These are phyloP conservation scores for Hemiscyllium ocellatum DNA, from an alignment of 2,113 vertebrate genomes.

Conservation along the genomic window DNA sequence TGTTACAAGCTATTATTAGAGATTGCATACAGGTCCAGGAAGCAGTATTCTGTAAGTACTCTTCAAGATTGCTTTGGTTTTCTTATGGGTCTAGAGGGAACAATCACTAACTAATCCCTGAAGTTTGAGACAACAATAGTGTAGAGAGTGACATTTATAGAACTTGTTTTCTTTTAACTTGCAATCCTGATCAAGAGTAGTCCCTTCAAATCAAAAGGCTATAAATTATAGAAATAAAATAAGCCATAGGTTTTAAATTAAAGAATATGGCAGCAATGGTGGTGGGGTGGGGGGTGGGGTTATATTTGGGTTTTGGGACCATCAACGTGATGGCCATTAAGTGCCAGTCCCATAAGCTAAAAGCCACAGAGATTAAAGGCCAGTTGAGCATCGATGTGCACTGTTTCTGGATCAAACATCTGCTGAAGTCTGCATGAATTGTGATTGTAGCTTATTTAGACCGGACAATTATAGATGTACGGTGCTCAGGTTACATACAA, in stretches of 20 bases:
- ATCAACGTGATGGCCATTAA: neutral
- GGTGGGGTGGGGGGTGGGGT: neutral
- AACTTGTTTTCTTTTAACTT: neutral
- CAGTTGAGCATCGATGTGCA: neutral
- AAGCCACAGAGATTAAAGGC: neutral
- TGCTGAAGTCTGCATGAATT: neutral
- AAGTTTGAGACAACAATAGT: conserved; percentile 5
- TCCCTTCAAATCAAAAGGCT: neutral
- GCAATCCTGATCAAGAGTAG: neutral
- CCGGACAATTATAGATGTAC: neutral
- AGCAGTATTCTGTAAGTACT: neutral
- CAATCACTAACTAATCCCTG: neutral
- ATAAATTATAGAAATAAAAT: neutral
- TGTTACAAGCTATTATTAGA: neutral
- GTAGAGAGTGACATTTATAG: neutral
- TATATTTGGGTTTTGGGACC: neutral
- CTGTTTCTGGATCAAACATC: neutral
- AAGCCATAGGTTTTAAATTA: neutral
- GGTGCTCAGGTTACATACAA: neutral
- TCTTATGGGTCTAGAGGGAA: neutral
- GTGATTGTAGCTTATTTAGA: neutral
- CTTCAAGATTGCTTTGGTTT: neutral
- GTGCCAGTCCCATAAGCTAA: neutral
- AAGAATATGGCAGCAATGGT: too few species aligned
- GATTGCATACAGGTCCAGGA: neutral